Conservation (phyloP, 2,113 vertebrate genomes). For the Microcebus tavaratra region DNA sequence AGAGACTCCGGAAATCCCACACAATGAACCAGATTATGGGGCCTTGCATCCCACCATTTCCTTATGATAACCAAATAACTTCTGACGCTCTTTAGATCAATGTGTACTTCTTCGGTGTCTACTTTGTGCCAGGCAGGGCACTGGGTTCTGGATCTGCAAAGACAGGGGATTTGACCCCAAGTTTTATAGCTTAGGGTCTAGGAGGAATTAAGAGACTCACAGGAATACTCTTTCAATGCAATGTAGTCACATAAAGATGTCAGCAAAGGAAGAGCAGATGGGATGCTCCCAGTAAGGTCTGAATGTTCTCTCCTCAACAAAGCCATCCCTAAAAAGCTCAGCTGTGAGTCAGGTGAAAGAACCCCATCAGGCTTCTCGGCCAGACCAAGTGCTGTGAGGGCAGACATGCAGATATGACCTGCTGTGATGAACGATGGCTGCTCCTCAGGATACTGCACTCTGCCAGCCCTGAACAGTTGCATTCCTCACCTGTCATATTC, state of each 20-base stretch:
- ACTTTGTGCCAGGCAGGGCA: fast-evolving
- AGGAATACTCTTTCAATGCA: background rate
- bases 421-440: fast-evolving
- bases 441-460: background rate
- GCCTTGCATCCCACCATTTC: background rate
- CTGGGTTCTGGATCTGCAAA: background rate
- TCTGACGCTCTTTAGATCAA: background rate
- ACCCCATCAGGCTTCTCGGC: fast-evolving
- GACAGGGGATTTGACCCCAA: background rate
- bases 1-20: background rate
- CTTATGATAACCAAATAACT: background rate
- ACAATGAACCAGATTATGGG: background rate
- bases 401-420: fast-evolving
- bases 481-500: fast-evolving
- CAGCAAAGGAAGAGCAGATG: background rate
- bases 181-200: background rate
- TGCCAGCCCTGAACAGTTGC: fast-evolving
- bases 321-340: background rate
- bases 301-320: background rate
- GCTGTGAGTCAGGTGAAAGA: background rate
- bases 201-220: background rate
- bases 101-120: background rate
- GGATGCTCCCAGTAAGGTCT: too few species aligned
- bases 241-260: background rate
- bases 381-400: background rate